phyloP scores from a whole-genome alignment of 2,888 invertebrate genomes.

The Actias luna region DNA sequence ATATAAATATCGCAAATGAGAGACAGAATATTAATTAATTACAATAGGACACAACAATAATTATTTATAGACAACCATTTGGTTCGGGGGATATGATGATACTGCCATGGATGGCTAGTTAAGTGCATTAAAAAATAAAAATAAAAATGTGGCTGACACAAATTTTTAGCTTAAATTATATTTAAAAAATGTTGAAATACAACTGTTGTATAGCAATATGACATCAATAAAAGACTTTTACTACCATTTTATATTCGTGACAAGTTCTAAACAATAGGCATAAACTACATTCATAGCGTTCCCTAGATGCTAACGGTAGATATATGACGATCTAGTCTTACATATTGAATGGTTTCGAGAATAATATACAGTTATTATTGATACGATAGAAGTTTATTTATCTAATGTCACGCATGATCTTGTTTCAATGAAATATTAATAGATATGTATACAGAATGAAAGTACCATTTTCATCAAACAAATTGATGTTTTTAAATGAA shows the following conservation, averaged over 20 bases:
- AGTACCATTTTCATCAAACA: too few species aligned
- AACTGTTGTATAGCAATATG: background rate
- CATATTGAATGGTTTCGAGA: background rate
- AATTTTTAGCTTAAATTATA: too few species aligned
- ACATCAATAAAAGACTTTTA: background rate
- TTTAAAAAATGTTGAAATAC: background rate
- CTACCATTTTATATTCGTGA: background rate
- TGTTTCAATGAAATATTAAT: background rate
- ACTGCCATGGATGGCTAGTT: too few species aligned
- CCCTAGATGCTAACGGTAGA: background rate
- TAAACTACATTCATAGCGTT: slow-evolving; percentile 3
- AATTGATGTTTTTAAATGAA: too few species aligned
- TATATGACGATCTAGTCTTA: background rate
- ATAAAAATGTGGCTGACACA: too few species aligned
- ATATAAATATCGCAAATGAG: too few species aligned
- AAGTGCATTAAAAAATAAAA: too few species aligned
- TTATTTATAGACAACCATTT: too few species aligned
- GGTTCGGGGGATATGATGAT: too few species aligned
- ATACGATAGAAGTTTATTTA: background rate
- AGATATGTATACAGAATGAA: too few species aligned
- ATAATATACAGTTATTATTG: background rate
- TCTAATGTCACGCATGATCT: background rate
- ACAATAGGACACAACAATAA: too few species aligned
- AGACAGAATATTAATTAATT: too few species aligned
- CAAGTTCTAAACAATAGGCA: slow-evolving; percentile 5